Base-by-base conservation (phyloP, 1,140 invertebrate species). In the Platyura marginata region DNA sequence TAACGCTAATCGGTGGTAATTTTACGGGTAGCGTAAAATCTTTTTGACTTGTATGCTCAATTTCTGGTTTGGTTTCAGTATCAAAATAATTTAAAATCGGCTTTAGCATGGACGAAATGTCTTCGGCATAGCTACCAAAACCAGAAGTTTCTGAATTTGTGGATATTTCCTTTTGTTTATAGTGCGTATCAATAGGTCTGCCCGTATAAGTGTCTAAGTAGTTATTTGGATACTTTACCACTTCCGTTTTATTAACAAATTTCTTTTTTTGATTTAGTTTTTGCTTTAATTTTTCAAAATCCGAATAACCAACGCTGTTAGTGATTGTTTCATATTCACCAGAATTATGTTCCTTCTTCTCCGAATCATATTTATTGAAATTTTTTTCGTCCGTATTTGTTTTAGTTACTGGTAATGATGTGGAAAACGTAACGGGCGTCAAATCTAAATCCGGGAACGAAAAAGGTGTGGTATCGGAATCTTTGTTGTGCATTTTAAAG, bases 1-100 rank as follows among this genome's bases (percentile, higher is more conserved):
- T 65, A 0, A 68, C 64, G 11, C 66, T 70, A 40, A 73, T 62
- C 0, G 66, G 55, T 1, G 69, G 70, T 15, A 72, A 50, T 32
- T 59, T 56, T 0, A 59, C 59, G 5, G 59, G 58, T 19, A 60
- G 6, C 6, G 6, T 29, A 13, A 8, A 29, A 29, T 29, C 6
- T 8, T 13, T 6, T 8, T 29, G 6, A 29, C 13, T 29, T 29
- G 25, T 29, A 13, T 29, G 6, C 6, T 13, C 25, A 29, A 29
- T 29, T 29, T 6, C 6, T 8, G 25, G 25, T 29, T 29, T 13
- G 13, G 25, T 29, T 8, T 6, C 25, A 8, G 6, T 13, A 13
- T 29, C 25, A n/a, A n/a, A n/a, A n/a, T n/a, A n/a, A n/a, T n/a
- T n/a, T n/a, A n/a, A n/a, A 29, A 29, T 29, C 6, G 6, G 6